phyloP scores from a whole-genome alignment of 2,797 vertebrate species.

The Jordanella pulchra region DNA sequence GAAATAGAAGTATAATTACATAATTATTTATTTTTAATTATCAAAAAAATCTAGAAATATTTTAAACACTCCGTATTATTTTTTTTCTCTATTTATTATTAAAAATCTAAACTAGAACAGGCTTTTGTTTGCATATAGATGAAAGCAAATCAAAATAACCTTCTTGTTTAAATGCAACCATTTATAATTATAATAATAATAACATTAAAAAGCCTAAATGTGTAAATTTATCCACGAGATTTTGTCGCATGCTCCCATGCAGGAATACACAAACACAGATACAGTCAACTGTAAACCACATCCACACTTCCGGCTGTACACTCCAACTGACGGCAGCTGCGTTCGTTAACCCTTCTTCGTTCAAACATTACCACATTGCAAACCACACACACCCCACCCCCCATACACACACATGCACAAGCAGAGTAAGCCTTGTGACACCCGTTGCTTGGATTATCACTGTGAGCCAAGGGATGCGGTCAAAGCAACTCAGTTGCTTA shows the following conservation, averaged over 20 bases:
- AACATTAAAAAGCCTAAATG: background rate
- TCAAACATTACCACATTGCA: constrained; percentile 59
- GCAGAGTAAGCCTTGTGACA: constrained; percentile 30
- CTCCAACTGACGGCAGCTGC: constrained; percentile 70
- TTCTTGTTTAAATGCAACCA: background rate
- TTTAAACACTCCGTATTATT: background rate
- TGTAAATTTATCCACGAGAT: constrained; percentile 5
- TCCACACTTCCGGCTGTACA: constrained; percentile 43
- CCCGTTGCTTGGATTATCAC: constrained; percentile 55
- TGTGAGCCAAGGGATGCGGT: constrained; percentile 52
- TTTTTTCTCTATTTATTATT: background rate
- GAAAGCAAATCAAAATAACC: background rate
- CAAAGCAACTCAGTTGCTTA: constrained; percentile 32
- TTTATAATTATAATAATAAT: background rate
- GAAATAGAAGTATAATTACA: too few relatives aligned
- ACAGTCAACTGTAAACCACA: constrained; percentile 64
- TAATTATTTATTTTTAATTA: too few relatives aligned
- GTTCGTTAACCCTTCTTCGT: constrained; percentile 65
- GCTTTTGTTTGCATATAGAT: background rate
- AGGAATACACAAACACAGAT: constrained; percentile 29
- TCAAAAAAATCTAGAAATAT: background rate
- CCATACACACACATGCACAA: constrained; percentile 14
- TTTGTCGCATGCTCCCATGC: background rate
- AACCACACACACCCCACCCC: constrained; percentile 45
- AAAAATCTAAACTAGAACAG: background rate